phyloP scores from a whole-genome alignment of 1,140 invertebrate genomes.

The Achatina immaculata region DNA sequence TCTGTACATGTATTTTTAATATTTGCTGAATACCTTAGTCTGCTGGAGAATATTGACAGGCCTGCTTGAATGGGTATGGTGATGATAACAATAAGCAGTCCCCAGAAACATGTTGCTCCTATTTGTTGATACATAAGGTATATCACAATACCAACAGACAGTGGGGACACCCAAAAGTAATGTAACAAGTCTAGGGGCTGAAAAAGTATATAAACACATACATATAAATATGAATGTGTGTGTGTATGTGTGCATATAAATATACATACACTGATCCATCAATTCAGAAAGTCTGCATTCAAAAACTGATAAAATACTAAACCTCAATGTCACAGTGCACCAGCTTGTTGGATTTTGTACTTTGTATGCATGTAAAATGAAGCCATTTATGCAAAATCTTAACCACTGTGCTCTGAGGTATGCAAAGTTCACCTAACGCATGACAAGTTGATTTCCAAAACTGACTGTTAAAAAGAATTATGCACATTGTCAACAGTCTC shows the following conservation, averaged over 20 bases:
- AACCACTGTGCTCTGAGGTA: too few relatives aligned
- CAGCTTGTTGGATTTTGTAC: too few relatives aligned
- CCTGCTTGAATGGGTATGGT: constrained; percentile 40
- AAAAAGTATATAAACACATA: too few relatives aligned
- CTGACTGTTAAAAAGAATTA: too few relatives aligned
- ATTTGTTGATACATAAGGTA: constrained; percentile 43
- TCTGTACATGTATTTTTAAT: too few relatives aligned
- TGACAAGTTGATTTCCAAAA: too few relatives aligned
- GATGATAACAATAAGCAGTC: constrained; percentile 33
- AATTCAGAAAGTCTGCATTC: background rate
- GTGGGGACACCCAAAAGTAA: constrained; percentile 43
- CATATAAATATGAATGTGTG: background rate
- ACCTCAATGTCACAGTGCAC: too few relatives aligned
- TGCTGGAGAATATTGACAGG: constrained; percentile 33
- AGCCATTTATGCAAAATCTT: too few relatives aligned
- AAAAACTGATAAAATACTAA: too few relatives aligned
- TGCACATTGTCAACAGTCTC: too few relatives aligned
- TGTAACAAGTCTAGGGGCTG: constrained; percentile 71
- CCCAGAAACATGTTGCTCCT: constrained; percentile 34
- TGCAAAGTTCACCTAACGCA: too few relatives aligned
- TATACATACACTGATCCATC: background rate
- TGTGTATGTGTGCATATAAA: background rate
- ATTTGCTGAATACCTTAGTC: constrained; percentile 46
- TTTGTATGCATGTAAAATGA: too few relatives aligned
- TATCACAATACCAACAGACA: constrained; percentile 37